phyloP scores from a whole-genome alignment of 2,113 vertebrate species.

The Ochotona princeps region DNA sequence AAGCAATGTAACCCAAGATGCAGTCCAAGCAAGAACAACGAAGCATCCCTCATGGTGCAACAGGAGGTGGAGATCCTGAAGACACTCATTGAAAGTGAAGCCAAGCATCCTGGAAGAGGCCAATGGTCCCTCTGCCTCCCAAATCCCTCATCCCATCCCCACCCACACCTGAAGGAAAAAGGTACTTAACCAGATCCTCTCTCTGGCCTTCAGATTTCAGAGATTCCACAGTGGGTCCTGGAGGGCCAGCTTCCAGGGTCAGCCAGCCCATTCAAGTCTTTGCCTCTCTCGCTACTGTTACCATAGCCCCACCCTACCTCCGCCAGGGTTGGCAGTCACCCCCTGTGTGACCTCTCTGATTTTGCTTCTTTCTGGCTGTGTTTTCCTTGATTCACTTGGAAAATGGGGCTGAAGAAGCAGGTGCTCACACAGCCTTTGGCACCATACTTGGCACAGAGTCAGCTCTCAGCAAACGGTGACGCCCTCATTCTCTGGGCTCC shows the following conservation, averaged over 20 bases:
- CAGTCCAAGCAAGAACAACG: not conserved
- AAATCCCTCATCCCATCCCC: not conserved
- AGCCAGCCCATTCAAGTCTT: not conserved
- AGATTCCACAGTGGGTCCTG: not conserved
- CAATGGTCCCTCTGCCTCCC: not conserved
- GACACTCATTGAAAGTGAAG: not conserved
- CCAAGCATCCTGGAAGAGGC: not conserved
- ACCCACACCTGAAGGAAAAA: not conserved
- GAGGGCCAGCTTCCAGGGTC: too few species aligned
- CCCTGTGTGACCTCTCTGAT: not conserved
- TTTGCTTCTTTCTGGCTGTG: not conserved
- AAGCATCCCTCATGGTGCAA: not conserved
- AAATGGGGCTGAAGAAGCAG: not conserved
- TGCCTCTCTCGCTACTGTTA: rapidly evolving
- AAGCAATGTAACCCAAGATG: not conserved
- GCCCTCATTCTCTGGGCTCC: not conserved
- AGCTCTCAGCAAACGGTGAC: not conserved
- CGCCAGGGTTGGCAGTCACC: not conserved
- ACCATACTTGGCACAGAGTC: rapidly evolving
- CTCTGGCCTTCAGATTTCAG: not conserved
- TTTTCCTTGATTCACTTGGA: not conserved
- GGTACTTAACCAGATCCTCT: too few species aligned
- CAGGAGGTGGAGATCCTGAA: not conserved
- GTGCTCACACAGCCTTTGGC: not conserved
- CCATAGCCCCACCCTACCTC: not conserved